Conservation (phyloP, 1,140 invertebrate species). For the Solen grandis region DNA sequence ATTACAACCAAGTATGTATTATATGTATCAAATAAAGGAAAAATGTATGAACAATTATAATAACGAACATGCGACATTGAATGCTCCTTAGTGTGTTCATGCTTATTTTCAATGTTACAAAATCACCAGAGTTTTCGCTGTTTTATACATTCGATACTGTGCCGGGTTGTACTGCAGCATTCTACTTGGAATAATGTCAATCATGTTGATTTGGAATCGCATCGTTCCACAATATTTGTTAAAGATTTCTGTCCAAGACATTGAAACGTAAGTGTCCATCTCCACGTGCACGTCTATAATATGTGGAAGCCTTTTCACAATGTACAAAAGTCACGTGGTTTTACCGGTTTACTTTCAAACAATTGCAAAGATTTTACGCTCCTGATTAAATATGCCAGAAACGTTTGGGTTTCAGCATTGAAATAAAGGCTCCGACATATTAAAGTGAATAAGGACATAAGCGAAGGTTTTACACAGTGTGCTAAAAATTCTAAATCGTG, state of each 20-base stretch:
- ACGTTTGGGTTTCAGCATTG: constrained; percentile 21
- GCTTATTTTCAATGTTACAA: not conserved
- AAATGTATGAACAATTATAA: too few species aligned
- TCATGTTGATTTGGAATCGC: constrained; percentile 31
- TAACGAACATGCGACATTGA: too few species aligned
- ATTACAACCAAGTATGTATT: not conserved
- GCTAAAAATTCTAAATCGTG: constrained; percentile 26
- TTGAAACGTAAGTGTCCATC: constrained; percentile 2
- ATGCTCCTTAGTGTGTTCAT: too few species aligned
- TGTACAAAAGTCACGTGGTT: constrained; percentile 34
- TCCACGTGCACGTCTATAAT: constrained; percentile 22
- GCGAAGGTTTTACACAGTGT: constrained; percentile 14
- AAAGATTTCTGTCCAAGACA: constrained; percentile 3
- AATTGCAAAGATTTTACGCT: constrained; percentile 28
- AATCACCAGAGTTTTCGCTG: constrained; percentile 1
- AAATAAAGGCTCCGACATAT: constrained; percentile 29
- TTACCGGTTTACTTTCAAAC: constrained; percentile 12
- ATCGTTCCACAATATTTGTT: constrained; percentile 25
- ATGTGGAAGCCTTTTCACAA: constrained; percentile 27
- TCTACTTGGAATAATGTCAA: constrained; percentile 32
- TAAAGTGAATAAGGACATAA: constrained; percentile 12
- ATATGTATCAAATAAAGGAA: too few species aligned
- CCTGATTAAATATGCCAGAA: constrained; percentile 26
- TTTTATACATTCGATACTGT: constrained; percentile 19
- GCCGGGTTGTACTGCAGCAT: constrained; percentile 14